Evolutionary conservation across 1,140 invertebrate genomes (phyloP).

Genomic region (Dryas iulia): DNA sequence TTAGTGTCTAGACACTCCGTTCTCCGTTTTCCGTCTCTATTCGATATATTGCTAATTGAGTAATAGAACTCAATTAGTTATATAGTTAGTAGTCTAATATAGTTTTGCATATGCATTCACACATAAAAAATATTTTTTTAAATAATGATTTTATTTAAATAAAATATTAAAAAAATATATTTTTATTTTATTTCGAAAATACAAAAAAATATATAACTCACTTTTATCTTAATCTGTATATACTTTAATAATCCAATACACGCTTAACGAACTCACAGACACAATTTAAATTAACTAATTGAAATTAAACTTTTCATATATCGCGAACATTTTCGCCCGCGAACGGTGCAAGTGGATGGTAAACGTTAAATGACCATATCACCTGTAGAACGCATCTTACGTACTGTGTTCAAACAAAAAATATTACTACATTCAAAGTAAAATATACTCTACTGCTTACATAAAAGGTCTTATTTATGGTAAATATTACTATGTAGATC

Average conservation of each 20-base stretch:
- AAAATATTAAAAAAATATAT: neutral
- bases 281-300: conserved; percentile 4
- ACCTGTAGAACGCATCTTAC: conserved; percentile 45
- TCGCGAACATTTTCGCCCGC: conserved; percentile 46
- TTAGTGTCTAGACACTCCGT: too few species aligned
- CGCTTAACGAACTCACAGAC: conserved; percentile 24
- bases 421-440: neutral
- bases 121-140: too few species aligned
- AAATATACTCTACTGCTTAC: conserved; percentile 2
- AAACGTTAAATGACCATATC: conserved; percentile 59
- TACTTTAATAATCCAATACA: conserved; percentile 13
- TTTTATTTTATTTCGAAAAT: neutral
- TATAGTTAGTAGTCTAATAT: too few species aligned
- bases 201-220: conserved; percentile 17
- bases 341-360: conserved; percentile 54
- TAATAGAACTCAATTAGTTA: too few species aligned
- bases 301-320: conserved; percentile 33
- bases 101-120: too few species aligned
- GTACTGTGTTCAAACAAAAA: conserved; percentile 23
- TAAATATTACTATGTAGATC: neutral
- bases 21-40: too few species aligned
- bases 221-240: conserved; percentile 7
- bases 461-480: neutral
- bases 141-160: neutral
- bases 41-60: too few species aligned